Conservation (phyloP, 64 coral and sea anemone genomes). For the Acropora yongei region DNA sequence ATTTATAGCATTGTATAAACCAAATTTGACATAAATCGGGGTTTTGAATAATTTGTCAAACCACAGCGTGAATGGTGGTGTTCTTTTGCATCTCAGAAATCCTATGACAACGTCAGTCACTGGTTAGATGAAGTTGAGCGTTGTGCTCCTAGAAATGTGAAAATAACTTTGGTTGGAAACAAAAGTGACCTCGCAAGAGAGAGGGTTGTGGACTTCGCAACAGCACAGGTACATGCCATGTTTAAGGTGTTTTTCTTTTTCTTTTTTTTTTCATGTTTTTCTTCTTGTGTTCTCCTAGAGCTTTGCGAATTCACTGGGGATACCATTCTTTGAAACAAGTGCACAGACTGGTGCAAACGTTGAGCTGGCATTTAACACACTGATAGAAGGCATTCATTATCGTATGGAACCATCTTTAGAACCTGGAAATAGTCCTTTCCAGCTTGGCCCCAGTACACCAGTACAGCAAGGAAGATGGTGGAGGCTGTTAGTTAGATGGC, state of each 20-base stretch:
- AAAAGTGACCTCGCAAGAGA: conserved; percentile 98
- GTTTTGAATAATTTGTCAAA: background rate
- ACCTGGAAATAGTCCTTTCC: conserved; percentile 88
- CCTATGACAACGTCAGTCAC: conserved; percentile 99
- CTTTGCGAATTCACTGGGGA: conserved; percentile 94
- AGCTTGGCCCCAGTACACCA: conserved; percentile 98
- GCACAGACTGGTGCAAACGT: conserved; percentile 99
- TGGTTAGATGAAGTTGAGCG: conserved; percentile 99
- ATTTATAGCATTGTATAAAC: background rate
- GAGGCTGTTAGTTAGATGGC: conserved; percentile 93
- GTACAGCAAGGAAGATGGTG: conserved; percentile 86
- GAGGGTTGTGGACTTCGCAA: conserved; percentile 99
- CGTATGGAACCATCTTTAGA: conserved; percentile 95
- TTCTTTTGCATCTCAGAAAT: conserved; percentile 73
- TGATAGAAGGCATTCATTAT: conserved; percentile 99
- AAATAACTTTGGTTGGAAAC: conserved; percentile 99
- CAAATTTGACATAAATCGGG: background rate
- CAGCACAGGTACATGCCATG: conserved; percentile 81
- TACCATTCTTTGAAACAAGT: conserved; percentile 99
- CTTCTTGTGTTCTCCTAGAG: conserved; percentile 51
- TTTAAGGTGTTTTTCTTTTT: too few species aligned
- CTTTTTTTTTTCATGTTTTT: background rate
- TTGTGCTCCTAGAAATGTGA: conserved; percentile 98
- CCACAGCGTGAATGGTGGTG: background rate
- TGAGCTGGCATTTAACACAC: conserved; percentile 98